Evolutionary conservation across 2,888 invertebrate species (phyloP).

Genomic region (Parnassius orleans): DNA sequence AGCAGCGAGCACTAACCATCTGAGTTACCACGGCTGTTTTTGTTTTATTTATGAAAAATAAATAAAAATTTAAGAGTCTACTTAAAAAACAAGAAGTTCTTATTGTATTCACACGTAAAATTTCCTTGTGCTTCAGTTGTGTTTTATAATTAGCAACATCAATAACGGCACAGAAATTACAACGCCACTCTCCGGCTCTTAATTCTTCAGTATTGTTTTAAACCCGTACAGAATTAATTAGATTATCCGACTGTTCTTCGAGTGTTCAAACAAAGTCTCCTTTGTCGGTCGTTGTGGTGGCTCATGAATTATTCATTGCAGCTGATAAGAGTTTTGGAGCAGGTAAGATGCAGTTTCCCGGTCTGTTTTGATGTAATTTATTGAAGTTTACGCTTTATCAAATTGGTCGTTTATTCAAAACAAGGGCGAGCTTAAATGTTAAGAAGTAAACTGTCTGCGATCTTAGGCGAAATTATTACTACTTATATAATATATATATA

Average conservation of each 20-base stretch:
- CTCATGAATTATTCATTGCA: constrained; percentile 43
- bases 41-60: no score
- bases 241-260: constrained; percentile 35
- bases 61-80: no score
- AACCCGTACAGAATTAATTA: constrained; percentile 41
- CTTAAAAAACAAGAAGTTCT: no score
- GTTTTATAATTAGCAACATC: constrained; percentile 17
- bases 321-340: constrained; percentile 34
- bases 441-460: no score
- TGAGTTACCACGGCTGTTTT: no score
- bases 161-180: constrained; percentile 16
- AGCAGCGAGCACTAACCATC: no score
- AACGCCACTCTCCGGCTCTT: constrained; percentile 25
- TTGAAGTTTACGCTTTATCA: constrained; percentile 20
- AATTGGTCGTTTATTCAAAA: constrained; percentile 12
- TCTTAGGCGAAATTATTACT: no score
- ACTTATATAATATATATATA: no score
- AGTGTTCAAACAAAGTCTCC: constrained; percentile 23
- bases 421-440: no score
- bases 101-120: not conserved
- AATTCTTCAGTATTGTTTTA: constrained; percentile 35
- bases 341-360: constrained; percentile 37
- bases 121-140: constrained; percentile 8
- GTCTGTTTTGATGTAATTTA: constrained; percentile 12
- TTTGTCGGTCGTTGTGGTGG: constrained; percentile 19